phyloP scores from a whole-genome alignment of 2,797 vertebrate genomes.

The Dendrocincla fuliginosa region DNA sequence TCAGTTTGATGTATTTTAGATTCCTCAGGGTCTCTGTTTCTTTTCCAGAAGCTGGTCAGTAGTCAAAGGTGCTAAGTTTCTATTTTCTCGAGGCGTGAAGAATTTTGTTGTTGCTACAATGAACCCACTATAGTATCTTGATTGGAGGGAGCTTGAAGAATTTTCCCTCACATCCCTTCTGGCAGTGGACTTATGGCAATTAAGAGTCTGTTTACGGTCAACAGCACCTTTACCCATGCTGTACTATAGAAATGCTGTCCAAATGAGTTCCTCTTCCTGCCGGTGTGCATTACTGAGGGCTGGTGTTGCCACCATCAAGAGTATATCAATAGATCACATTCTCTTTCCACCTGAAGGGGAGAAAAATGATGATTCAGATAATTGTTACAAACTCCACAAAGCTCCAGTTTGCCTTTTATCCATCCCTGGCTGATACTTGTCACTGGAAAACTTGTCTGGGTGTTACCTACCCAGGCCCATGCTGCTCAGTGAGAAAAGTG shows the following conservation, averaged over 20 bases:
- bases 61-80: not conserved
- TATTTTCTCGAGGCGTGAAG: not conserved
- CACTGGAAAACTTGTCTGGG: not conserved
- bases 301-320: not conserved
- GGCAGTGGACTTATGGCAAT: not conserved
- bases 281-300: not conserved
- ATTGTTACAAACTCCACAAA: not conserved
- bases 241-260: not conserved
- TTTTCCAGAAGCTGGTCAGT: not conserved
- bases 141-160: not conserved
- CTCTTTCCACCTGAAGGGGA: not conserved
- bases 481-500: not conserved
- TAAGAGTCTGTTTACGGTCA: constrained; percentile 7
- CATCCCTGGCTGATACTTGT: not conserved
- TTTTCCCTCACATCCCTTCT: not conserved
- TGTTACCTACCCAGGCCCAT: not conserved
- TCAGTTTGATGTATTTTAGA: not conserved
- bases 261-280: not conserved
- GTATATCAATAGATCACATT: not conserved
- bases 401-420: not conserved
- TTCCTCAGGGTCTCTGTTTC: not conserved
- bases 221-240: not conserved
- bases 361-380: not conserved
- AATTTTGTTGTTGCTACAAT: not conserved
- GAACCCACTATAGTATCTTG: not conserved